These are phyloP conservation scores for Hylomyscus alleni DNA, from an alignment of 2,797 vertebrate genomes.

Conservation along the genomic window DNA sequence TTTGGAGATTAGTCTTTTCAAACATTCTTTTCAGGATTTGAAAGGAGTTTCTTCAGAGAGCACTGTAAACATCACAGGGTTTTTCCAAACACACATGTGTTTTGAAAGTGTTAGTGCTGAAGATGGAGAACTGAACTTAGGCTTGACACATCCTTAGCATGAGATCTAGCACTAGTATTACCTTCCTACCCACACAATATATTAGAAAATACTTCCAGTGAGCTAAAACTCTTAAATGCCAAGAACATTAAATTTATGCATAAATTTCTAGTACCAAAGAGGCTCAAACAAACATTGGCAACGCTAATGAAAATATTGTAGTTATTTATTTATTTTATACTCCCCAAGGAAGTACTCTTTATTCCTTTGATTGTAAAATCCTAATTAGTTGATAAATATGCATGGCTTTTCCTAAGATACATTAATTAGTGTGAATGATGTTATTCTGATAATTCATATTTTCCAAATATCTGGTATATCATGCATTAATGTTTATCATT, in stretches of 20 bases:
- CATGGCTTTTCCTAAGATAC: constrained; percentile 71
- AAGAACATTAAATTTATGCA: constrained; percentile 68
- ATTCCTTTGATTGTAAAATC: constrained; percentile 71
- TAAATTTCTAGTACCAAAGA: constrained; percentile 65
- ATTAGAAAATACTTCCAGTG: constrained; percentile 62
- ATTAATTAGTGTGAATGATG: constrained; percentile 70
- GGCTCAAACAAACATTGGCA: constrained; percentile 68
- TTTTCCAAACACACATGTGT: constrained; percentile 9
- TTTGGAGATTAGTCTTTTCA: constrained; percentile 51
- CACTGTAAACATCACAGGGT: background rate
- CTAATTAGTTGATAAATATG: constrained; percentile 77
- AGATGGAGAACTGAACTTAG: background rate
- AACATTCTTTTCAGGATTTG: constrained; percentile 51
- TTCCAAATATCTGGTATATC: constrained; percentile 68
- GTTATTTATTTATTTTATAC: constrained; percentile 79
- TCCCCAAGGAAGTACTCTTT: constrained; percentile 60
- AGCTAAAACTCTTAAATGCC: constrained; percentile 59
- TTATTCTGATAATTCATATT: constrained; percentile 70
- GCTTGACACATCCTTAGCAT: background rate
- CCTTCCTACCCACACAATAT: background rate
- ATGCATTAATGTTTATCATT: constrained; percentile 77
- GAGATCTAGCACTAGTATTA: background rate
- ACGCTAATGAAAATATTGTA: constrained; percentile 73
- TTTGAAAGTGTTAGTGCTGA: background rate
- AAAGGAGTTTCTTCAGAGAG: constrained; percentile 62